These are phyloP conservation scores for Vespertilio murinus DNA, from an alignment of 2,797 vertebrate species.

Conservation along the genomic window DNA sequence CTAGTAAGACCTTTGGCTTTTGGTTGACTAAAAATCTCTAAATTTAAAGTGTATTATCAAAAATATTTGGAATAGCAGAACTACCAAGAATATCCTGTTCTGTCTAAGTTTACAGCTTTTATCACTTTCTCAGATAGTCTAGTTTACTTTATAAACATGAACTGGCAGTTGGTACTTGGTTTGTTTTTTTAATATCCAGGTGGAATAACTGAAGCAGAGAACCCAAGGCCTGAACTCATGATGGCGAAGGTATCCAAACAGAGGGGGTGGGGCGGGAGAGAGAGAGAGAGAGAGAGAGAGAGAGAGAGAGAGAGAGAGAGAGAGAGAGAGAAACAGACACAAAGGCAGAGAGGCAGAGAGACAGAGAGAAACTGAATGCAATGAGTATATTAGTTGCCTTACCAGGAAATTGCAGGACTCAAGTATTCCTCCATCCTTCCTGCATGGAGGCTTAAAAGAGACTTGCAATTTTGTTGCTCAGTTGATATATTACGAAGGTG, in stretches of 20 bases:
- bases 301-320: too few relatives aligned
- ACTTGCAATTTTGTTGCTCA: neutral
- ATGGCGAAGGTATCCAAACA: neutral
- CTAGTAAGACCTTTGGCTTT: neutral
- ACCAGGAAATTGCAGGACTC: neutral
- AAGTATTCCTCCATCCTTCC: neutral
- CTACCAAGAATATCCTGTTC: neutral
- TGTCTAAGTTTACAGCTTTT: neutral
- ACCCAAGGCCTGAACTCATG: neutral
- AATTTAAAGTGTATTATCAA: neutral
- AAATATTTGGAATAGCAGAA: neutral
- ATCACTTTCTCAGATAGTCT: slow-evolving; percentile 9
- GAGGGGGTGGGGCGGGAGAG: too few relatives aligned
- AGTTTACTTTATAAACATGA: slow-evolving; percentile 29
- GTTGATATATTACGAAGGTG: neutral
- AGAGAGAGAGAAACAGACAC: neutral
- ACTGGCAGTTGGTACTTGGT: neutral
- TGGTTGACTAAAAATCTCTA: neutral
- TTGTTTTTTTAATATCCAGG: neutral
- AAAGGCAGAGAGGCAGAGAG: neutral
- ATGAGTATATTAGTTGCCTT: neutral
- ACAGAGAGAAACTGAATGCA: neutral
- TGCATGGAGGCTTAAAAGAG: neutral
- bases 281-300: neutral
- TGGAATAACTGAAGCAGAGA: slow-evolving; percentile 5